Base-by-base conservation (phyloP, 92 coral and sea anemone genomes). In the Parazoanthus atlanticus region DNA sequence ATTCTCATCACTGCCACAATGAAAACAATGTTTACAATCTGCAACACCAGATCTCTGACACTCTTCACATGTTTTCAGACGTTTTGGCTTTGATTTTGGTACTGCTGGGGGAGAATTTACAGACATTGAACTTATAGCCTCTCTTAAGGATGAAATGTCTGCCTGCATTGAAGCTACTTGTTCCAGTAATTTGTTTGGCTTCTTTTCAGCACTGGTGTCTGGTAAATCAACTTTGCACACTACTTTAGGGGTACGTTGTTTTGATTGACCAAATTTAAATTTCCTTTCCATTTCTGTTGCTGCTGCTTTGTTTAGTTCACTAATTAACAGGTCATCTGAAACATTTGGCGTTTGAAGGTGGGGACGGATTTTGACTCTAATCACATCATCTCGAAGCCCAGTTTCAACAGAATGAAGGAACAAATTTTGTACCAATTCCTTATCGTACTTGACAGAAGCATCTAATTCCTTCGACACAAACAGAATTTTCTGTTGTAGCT, bases 401-500 rank as follows among this genome's bases (percentile, higher is more conserved):
- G 86, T 82, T 38, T 82, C 86, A 11, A 82, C 23, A 12, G 86
- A 82, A 41, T 82, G 86, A 40, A 82, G 11, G 13, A 82, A 82
- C 38, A 82, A 25, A 28, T 65, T 38, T 54, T 85, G 88, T 28
- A 30, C 47, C 25, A 85, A 29, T 43, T 26, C 32, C 71, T 78
- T n/a, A 32, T 81, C 75, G n/a, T 64, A 81, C 34, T 43, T 43
- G 1, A 81, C 31, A 61, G 73, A 32, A 31, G 73, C 17, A 36
- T 81, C 49, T 23, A 33, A 56, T 65, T 81, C 72, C 47, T 54
- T 32, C 30, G 47, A 80, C 5, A 80, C 85, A 80, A 80, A 91
- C 40, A 91, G 58, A 64, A 91, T 88, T 82, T 91, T 91, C 52
- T 91, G 89, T 16, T 81, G 89, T 36, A 88, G 17, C 23, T 88